Conservation (phyloP, 2,888 invertebrate genomes). For the Trachelus tabidus region DNA sequence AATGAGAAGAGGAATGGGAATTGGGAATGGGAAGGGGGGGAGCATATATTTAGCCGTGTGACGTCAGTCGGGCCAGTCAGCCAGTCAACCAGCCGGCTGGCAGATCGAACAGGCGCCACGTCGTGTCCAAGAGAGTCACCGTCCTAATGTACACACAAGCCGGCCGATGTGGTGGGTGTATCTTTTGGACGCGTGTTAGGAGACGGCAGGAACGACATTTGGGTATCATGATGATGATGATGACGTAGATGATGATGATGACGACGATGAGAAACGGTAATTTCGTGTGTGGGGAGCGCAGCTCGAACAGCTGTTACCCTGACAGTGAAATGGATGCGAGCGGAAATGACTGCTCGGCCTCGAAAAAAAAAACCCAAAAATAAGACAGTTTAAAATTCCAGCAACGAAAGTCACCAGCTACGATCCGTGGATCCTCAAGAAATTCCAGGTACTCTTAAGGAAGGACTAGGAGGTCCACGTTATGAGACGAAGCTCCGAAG, state of each 20-base stretch:
- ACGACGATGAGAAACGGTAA: conserved; percentile 34
- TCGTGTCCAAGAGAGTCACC: background rate
- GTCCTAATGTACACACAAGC: background rate
- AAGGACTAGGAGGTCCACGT: background rate
- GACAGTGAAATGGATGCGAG: background rate
- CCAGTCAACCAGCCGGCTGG: background rate
- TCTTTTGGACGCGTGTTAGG: background rate
- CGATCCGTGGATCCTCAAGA: background rate
- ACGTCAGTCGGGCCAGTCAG: conserved; percentile 18
- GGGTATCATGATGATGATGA: background rate
- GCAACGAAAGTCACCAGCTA: background rate
- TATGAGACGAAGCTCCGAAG: background rate
- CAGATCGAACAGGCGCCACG: background rate
- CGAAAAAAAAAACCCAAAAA: background rate
- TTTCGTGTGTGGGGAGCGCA: conserved; percentile 30
- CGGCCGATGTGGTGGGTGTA: background rate
- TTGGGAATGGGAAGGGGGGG: background rate
- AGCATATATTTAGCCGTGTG: conserved; percentile 18
- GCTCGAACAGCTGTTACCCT: conserved; percentile 21
- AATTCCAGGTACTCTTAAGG: background rate
- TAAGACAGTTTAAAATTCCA: background rate
- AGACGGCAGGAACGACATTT: background rate
- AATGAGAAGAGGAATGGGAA: background rate
- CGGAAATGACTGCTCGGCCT: background rate
- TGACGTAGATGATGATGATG: conserved; percentile 41